phyloP scores from a whole-genome alignment of 2,888 invertebrate genomes.

The Siphlonurus alternatus region DNA sequence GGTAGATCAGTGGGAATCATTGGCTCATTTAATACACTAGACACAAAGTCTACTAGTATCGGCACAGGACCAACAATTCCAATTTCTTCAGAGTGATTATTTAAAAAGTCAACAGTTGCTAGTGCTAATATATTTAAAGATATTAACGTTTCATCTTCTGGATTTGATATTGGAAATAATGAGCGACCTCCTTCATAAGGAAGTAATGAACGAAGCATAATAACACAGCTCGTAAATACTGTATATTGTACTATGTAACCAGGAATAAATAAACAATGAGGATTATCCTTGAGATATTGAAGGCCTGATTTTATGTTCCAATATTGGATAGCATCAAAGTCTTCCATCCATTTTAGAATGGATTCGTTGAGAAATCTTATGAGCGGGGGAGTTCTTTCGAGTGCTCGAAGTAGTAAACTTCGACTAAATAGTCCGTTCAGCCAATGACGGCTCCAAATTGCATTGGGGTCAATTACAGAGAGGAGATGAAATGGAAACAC shows the following conservation, averaged over 20 bases:
- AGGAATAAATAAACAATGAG: background rate
- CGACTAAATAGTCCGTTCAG: background rate
- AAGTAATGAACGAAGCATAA: background rate
- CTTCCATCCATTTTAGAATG: background rate
- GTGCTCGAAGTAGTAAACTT: background rate
- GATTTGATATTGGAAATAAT: background rate
- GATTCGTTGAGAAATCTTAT: background rate
- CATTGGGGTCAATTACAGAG: background rate
- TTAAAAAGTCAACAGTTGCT: background rate
- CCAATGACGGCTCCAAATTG: background rate
- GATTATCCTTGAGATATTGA: background rate
- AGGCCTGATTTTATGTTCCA: background rate
- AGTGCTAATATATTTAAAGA: background rate
- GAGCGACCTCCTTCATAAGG: background rate
- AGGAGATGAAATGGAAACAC: background rate
- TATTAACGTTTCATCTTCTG: background rate
- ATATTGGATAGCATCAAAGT: background rate
- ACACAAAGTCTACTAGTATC: background rate
- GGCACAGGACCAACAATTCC: background rate
- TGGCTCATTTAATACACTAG: background rate
- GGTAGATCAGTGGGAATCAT: background rate
- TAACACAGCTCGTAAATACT: background rate
- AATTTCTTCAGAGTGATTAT: background rate
- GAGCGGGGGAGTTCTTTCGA: background rate
- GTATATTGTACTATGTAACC: background rate